These are phyloP conservation scores for Philonicus albiceps DNA, from an alignment of 2,888 invertebrate species.

Conservation along the genomic window DNA sequence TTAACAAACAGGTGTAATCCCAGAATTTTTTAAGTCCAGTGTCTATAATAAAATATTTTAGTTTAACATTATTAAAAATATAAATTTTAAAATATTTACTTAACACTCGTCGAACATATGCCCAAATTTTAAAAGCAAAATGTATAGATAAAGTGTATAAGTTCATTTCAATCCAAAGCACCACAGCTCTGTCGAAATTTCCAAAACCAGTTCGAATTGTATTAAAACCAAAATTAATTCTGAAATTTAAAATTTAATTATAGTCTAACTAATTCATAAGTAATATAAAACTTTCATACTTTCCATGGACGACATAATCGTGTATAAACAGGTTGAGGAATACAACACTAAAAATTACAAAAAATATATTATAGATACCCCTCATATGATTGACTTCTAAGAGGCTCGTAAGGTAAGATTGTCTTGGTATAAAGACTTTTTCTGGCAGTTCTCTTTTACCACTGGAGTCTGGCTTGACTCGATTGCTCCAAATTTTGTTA, in stretches of 20 bases:
- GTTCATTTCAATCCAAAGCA: constrained; percentile 67
- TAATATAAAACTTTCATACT: constrained; percentile 64
- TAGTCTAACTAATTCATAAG: not conserved
- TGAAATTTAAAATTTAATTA: constrained; percentile 54
- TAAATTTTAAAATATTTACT: constrained; percentile 52
- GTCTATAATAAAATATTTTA: constrained; percentile 50
- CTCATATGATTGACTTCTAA: constrained; percentile 80
- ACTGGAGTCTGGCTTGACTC: not conserved
- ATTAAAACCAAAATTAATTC: constrained; percentile 67
- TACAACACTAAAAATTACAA: constrained; percentile 76
- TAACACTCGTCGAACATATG: constrained; percentile 53
- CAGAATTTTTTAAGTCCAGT: constrained; percentile 53
- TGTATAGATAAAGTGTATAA: constrained; percentile 61
- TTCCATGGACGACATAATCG: constrained; percentile 77
- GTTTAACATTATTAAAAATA: not conserved
- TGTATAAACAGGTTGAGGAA: constrained; percentile 76
- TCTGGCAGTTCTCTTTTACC: constrained; percentile 63
- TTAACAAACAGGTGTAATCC: constrained; percentile 56
- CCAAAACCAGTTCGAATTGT: constrained; percentile 69
- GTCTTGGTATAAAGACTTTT: constrained; percentile 74
- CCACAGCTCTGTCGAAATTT: constrained; percentile 67
- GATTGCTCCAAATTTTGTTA: constrained; percentile 49
- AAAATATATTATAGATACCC: constrained; percentile 86
- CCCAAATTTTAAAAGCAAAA: constrained; percentile 65
- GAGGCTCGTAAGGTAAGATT: constrained; percentile 82